A percentile compares a stretch with the other conserved stretches of the same genome.
phyloP scores from a whole-genome alignment of 2,888 invertebrate genomes.

The Merodon equestris region DNA sequence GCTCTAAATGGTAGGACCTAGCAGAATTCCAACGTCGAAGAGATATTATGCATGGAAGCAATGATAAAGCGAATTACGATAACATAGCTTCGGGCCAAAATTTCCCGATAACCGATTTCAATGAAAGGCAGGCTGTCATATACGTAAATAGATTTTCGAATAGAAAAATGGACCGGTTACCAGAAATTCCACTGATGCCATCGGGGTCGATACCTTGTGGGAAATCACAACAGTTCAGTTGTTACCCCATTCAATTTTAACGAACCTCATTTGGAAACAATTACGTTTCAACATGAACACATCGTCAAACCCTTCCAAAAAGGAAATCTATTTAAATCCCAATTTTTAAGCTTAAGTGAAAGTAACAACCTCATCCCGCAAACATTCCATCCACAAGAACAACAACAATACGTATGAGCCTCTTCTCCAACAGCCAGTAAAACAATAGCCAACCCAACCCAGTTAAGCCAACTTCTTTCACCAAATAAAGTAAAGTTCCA shows the following conservation, averaged over 20 bases:
- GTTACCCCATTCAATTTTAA: slow-evolving; percentile 8
- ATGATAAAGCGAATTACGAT: not conserved
- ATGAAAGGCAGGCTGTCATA: not conserved
- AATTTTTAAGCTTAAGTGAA: too few species aligned
- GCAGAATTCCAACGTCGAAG: not conserved
- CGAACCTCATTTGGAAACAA: slow-evolving; percentile 27
- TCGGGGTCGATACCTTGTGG: not conserved
- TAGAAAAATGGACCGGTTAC: not conserved
- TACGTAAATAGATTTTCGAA: not conserved
- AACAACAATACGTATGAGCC: slow-evolving; percentile 11
- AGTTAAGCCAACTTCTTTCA: not conserved
- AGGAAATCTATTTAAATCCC: not conserved
- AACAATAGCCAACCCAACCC: not conserved
- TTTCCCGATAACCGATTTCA: slow-evolving; percentile 1
- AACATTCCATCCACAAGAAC: slow-evolving; percentile 24
- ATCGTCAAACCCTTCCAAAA: not conserved
- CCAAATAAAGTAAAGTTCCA: slow-evolving; percentile 20
- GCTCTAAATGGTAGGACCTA: not conserved
- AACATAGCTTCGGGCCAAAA: not conserved
- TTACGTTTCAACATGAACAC: slow-evolving; percentile 10
- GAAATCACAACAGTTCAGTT: slow-evolving; percentile 28
- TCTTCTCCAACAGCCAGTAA: slow-evolving; percentile 3
- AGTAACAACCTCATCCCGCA: not conserved
- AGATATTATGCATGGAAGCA: not conserved
- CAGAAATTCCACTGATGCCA: not conserved